Percentiles rank a stretch among this genome's conserved stretches.
phyloP scores from a whole-genome alignment of 2,113 vertebrate species.

The Otis tarda region DNA sequence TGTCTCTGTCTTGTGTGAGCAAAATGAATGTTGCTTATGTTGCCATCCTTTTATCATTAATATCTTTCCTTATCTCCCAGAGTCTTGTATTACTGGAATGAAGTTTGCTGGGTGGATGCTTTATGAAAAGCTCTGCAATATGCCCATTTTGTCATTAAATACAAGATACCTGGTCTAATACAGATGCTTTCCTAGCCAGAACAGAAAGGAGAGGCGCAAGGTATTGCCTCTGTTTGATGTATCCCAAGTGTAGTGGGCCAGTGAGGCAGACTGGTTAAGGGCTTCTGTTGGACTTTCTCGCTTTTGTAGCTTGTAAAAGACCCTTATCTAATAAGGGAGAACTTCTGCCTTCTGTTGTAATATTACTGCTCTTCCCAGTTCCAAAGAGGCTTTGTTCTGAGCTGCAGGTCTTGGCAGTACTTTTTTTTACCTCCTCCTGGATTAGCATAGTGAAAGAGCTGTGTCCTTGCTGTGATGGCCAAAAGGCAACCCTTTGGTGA shows the following conservation, averaged over 20 bases:
- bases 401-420: not conserved
- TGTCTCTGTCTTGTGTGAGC: not conserved
- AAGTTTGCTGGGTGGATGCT: not conserved
- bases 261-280: not conserved
- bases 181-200: not conserved
- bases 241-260: not conserved
- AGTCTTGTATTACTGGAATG: not conserved
- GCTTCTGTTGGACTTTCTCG: not conserved
- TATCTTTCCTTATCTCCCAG: not conserved
- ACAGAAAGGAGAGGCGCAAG: not conserved
- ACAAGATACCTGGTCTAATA: not conserved
- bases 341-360: not conserved
- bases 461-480: not conserved
- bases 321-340: not conserved
- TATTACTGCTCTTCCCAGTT: not conserved
- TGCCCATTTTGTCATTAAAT: not conserved
- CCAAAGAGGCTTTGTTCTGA: not conserved
- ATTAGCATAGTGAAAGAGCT: not conserved
- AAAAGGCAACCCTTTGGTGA: not conserved
- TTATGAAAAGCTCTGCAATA: not conserved
- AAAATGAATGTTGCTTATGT: not conserved
- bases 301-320: not conserved
- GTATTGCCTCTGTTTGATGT: not conserved
- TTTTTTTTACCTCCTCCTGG: not conserved
- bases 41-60: slow-evolving; percentile 5